Conservation (phyloP, 2,888 invertebrate genomes). For the Drosophila limbata region DNA sequence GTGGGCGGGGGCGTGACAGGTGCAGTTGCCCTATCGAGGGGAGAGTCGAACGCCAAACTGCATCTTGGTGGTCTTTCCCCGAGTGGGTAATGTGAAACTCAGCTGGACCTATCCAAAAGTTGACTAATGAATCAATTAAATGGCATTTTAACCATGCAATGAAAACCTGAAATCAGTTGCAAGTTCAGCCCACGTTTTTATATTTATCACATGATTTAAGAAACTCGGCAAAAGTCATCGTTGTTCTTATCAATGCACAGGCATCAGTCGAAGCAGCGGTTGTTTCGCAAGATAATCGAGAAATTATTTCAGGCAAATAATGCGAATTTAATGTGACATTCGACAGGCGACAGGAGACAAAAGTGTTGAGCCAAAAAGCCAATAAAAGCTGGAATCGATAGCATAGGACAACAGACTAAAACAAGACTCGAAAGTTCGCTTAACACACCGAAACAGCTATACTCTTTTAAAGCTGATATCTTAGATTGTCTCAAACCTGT, state of each 20-base stretch:
- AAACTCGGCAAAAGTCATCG: conserved; percentile 59
- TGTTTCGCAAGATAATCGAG: conserved; percentile 68
- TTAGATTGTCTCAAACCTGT: background rate
- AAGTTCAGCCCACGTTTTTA: conserved; percentile 29
- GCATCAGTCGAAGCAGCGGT: conserved; percentile 39
- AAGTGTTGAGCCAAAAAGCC: conserved; percentile 41
- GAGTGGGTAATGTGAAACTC: conserved; percentile 44
- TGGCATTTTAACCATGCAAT: conserved; percentile 43
- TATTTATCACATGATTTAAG: conserved; percentile 55
- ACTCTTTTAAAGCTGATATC: background rate
- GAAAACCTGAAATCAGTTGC: conserved; percentile 28
- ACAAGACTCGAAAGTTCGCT: background rate
- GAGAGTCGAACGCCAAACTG: conserved; percentile 20
- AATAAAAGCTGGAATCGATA: conserved; percentile 26
- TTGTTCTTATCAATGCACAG: conserved; percentile 52
- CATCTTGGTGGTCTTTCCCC: conserved; percentile 46
- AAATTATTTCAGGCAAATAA: conserved; percentile 80
- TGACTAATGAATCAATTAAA: conserved; percentile 77
- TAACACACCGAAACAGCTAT: background rate
- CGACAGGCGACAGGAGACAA: conserved; percentile 64
- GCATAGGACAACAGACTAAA: conserved; percentile 7
- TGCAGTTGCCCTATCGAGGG: conserved; percentile 38
- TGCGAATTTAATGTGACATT: conserved; percentile 78
- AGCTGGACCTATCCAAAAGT: conserved; percentile 38
- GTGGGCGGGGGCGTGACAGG: conserved; percentile 56